These are phyloP conservation scores for Glaucomys volans DNA, from an alignment of 2,113 vertebrate genomes.

Conservation along the genomic window DNA sequence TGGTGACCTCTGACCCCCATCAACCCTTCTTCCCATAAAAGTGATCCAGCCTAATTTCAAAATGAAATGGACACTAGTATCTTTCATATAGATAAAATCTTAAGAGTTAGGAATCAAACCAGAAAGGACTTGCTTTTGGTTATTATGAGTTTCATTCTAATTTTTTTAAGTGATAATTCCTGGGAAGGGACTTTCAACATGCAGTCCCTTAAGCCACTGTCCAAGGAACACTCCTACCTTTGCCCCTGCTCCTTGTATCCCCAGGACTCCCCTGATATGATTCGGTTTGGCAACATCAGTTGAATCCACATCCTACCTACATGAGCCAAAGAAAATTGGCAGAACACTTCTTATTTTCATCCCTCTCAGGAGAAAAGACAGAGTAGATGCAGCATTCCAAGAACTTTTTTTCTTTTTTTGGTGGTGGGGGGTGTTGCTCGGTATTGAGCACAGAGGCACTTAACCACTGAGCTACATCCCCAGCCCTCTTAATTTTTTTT, in stretches of 20 bases:
- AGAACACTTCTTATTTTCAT: background rate
- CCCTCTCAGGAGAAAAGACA: background rate
- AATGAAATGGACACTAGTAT: background rate
- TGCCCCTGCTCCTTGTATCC: background rate
- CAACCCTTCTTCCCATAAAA: background rate
- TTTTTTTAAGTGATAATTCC: background rate
- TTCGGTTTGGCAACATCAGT: background rate
- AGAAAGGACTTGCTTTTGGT: background rate
- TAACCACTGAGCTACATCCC: background rate
- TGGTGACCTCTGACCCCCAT: background rate
- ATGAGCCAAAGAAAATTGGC: conserved; percentile 49
- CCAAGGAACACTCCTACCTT: too few species aligned
- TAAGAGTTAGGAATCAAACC: background rate
- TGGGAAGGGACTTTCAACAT: background rate
- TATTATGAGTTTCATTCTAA: background rate
- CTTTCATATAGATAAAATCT: background rate
- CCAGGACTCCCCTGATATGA: background rate
- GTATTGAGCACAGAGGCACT: too few species aligned
- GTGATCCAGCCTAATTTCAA: background rate
- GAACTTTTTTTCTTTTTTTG: conserved; percentile 40
- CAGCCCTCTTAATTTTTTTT: background rate
- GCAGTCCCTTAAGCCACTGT: background rate
- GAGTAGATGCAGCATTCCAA: background rate
- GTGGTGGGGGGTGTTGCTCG: too few species aligned
- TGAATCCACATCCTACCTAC: background rate